phyloP scores from a whole-genome alignment of 2,113 vertebrate species.

The Climacteris rufus region DNA sequence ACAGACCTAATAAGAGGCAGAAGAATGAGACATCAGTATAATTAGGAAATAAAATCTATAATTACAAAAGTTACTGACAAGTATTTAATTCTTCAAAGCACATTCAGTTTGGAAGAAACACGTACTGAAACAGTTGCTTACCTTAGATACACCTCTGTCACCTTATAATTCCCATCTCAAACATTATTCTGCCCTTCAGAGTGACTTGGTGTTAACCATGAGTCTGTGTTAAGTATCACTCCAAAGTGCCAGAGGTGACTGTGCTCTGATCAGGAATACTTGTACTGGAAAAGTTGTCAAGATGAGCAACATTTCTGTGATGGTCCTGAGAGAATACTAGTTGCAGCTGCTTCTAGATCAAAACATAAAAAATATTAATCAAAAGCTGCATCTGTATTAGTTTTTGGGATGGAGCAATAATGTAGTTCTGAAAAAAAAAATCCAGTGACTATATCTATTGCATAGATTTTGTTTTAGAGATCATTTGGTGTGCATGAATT shows the following conservation, averaged over 20 bases:
- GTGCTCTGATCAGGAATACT: background rate
- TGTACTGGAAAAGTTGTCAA: background rate
- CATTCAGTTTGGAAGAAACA: background rate
- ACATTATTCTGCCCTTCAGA: background rate
- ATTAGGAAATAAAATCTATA: background rate
- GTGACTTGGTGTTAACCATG: background rate
- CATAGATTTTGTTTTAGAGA: background rate
- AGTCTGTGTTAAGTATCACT: background rate
- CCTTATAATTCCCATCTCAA: background rate
- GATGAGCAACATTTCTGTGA: background rate
- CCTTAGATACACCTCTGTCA: background rate
- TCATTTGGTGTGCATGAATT: background rate
- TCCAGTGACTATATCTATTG: background rate
- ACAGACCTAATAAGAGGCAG: background rate
- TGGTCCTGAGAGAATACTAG: background rate
- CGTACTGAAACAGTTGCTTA: background rate
- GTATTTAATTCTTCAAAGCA: background rate
- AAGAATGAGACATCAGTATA: background rate
- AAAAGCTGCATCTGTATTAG: background rate
- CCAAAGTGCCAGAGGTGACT: background rate
- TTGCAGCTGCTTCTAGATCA: background rate
- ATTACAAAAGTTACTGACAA: background rate
- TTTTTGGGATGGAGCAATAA: background rate
- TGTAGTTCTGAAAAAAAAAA: background rate
- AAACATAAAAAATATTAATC: background rate